These are phyloP conservation scores for Tonatia bakeri DNA, from an alignment of 2,113 vertebrate species.

Conservation along the genomic window DNA sequence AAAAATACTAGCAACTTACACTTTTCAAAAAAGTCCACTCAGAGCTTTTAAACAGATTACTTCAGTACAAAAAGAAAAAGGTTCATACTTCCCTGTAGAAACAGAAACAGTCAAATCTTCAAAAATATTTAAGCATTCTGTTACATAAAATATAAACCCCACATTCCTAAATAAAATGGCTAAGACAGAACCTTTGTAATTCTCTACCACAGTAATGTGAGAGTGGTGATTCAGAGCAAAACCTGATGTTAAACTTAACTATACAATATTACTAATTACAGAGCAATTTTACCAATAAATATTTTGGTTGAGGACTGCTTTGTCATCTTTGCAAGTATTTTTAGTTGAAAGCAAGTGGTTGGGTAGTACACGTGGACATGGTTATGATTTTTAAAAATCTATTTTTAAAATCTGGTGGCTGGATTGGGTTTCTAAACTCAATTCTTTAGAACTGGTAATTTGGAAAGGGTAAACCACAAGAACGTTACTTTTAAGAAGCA, in stretches of 20 bases:
- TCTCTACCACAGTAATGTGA: constrained; percentile 73
- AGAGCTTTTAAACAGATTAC: neutral
- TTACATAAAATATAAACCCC: constrained; percentile 67
- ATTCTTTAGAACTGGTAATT: constrained; percentile 71
- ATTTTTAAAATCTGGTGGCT: constrained; percentile 79
- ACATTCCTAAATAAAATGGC: constrained; percentile 70
- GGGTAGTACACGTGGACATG: constrained; percentile 30
- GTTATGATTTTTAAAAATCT: constrained; percentile 74
- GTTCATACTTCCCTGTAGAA: constrained; percentile 53
- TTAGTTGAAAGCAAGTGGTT: constrained; percentile 74
- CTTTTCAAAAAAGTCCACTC: neutral
- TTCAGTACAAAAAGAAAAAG: constrained; percentile 24
- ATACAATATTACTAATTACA: constrained; percentile 77
- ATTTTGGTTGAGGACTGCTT: constrained; percentile 79
- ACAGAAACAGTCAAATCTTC: constrained; percentile 62
- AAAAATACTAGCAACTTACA: constrained; percentile 20
- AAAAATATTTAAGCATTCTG: constrained; percentile 55
- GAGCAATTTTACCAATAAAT: constrained; percentile 80
- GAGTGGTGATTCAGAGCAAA: constrained; percentile 73
- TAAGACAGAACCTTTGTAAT: constrained; percentile 58
- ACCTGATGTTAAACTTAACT: constrained; percentile 77
- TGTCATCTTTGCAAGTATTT: constrained; percentile 81
- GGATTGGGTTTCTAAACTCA: constrained; percentile 61
- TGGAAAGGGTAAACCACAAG: constrained; percentile 69
- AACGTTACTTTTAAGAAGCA: constrained; percentile 33